Conservation (phyloP, 2,888 invertebrate genomes). For the Sinelater perroti region DNA sequence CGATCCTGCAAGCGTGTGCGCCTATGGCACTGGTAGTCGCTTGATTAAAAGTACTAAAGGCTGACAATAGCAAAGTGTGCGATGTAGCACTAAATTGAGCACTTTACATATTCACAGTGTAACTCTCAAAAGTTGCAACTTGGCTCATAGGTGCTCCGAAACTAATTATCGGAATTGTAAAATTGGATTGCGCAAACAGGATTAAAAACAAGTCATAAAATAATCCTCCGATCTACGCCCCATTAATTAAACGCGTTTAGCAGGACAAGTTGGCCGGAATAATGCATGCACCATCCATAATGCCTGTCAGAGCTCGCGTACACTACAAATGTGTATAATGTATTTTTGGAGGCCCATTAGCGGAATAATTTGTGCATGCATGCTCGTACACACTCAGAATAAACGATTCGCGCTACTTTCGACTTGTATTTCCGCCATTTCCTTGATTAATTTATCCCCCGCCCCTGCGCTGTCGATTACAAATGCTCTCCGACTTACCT, state of each 20-base stretch:
- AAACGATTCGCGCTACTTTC: slow-evolving; percentile 44
- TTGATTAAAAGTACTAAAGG: too few relatives aligned
- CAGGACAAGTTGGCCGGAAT: slow-evolving; percentile 48
- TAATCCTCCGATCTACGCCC: slow-evolving; percentile 54
- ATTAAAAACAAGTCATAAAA: slow-evolving; percentile 56
- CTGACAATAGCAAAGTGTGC: too few relatives aligned
- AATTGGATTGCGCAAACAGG: slow-evolving; percentile 37
- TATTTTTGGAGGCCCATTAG: slow-evolving; percentile 57
- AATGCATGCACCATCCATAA: slow-evolving; percentile 56
- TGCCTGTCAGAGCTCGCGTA: slow-evolving; percentile 52
- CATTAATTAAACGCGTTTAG: slow-evolving; percentile 55
- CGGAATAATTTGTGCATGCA: slow-evolving; percentile 54
- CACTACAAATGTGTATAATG: slow-evolving; percentile 57
- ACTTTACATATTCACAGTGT: too few relatives aligned
- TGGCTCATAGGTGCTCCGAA: background rate
- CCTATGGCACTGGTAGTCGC: too few relatives aligned
- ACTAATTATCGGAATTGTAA: slow-evolving; percentile 12
- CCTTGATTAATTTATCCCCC: slow-evolving; percentile 20
- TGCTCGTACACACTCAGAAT: slow-evolving; percentile 49
- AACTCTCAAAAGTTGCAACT: background rate
- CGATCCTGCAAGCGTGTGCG: too few relatives aligned
- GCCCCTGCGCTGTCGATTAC: slow-evolving; percentile 8
- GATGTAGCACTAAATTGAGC: too few relatives aligned
- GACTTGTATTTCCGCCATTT: slow-evolving; percentile 24
- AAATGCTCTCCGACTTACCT: slow-evolving; percentile 8